phyloP scores from a whole-genome alignment of 1,140 invertebrate genomes.

The Schlechtendalia chinensis region DNA sequence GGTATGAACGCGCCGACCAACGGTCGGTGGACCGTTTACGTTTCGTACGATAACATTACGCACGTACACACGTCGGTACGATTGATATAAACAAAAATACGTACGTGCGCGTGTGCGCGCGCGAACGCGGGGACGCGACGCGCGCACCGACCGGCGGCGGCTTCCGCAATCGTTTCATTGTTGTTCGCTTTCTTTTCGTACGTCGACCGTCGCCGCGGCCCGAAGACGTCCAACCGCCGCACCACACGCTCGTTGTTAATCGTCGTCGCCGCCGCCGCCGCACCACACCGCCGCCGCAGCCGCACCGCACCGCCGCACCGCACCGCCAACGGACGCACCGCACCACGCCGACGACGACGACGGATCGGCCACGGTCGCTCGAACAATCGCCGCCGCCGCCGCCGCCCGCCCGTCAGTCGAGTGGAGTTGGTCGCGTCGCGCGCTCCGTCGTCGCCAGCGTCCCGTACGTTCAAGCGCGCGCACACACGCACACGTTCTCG shows the following conservation, averaged over 20 bases:
- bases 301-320: not conserved
- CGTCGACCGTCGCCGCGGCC: not conserved
- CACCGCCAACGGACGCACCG: not conserved
- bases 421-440: conserved; percentile 14
- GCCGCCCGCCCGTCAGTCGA: conserved; percentile 25
- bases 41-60: no score
- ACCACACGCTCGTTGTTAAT: not conserved
- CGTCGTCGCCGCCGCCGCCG: not conserved
- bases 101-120: not conserved
- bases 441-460: conserved; percentile 5
- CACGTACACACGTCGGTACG: no score
- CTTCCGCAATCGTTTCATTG: conserved; percentile 46
- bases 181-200: conserved; percentile 46
- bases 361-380: not conserved
- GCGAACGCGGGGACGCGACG: not conserved
- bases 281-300: not conserved
- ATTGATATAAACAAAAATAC: no score
- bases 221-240: not conserved
- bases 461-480: not conserved
- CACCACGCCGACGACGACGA: not conserved
- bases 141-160: conserved; percentile 35
- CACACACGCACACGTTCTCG: not conserved
- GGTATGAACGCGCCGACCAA: no score
- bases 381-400: conserved; percentile 1
- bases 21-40: no score